Evolutionary conservation across 2,797 vertebrate species (phyloP).

Genomic region (Potorous gilbertii): DNA sequence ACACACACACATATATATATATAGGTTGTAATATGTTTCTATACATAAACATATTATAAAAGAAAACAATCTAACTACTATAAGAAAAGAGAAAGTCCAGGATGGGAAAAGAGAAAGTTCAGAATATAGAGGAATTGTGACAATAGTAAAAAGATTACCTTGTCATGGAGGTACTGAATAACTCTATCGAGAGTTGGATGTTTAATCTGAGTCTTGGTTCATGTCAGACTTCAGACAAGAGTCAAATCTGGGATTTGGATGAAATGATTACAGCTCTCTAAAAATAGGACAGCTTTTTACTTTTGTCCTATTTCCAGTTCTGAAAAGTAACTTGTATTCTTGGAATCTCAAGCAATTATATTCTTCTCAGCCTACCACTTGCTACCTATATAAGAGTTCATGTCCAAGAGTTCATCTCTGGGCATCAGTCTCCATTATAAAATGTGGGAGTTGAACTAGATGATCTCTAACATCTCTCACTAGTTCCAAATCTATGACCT

Average conservation of each 20-base stretch:
- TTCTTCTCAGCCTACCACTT: not conserved
- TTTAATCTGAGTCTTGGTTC: constrained; percentile 28
- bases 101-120: constrained; percentile 15
- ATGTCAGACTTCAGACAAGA: not conserved
- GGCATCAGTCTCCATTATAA: not conserved
- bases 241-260: not conserved
- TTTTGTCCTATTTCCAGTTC: constrained; percentile 58
- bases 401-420: not conserved
- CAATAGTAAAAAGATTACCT: not conserved
- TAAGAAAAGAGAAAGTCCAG: not conserved
- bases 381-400: not conserved
- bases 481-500: not conserved
- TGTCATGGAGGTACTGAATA: not conserved
- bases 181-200: not conserved
- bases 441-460: not conserved
- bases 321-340: constrained; percentile 49
- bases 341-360: constrained; percentile 51
- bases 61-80: constrained; percentile 12
- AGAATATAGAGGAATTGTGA: not conserved
- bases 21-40: too few relatives aligned
- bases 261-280: constrained; percentile 14
- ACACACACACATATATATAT: not conserved
- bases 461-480: not conserved
- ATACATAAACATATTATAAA: constrained; percentile 7
- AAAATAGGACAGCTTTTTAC: constrained; percentile 29